Base-by-base conservation (phyloP, 2,888 invertebrate genomes). In the Mythimna pallens region DNA sequence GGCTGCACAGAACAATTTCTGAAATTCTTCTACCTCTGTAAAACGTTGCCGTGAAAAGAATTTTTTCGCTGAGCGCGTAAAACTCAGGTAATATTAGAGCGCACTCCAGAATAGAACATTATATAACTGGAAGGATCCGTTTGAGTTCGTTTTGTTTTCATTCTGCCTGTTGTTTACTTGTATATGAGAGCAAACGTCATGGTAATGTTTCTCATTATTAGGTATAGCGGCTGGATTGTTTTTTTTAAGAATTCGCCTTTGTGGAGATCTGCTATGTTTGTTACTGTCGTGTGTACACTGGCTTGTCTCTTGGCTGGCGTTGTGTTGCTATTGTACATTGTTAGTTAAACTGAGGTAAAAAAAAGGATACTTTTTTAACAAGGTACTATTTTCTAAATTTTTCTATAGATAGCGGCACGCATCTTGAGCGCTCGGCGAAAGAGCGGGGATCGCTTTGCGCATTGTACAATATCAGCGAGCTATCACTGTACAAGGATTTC, bases 131-230 rank as follows among this genome's bases (percentile, higher is more conserved):
- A 57, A 30, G 54, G 50, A 71, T 77, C n/a, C 63, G 43, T 76
- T 72, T 66, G 58, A 30, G 70, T 65, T 65, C 10, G 61, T 52
- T 78, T 82, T 78, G 78, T 81, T 82, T 74, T 75, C 68, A 78
- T 78, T 69, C 66, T 52, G 59, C 17, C 57, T 57, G 50, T 65
- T 80, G 80, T 80, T 76, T 81, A 80, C 65, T 79, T 80, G 62
- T 68, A 30, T 59, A 81, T 20, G 65, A 80, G 71, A 76, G 67
- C 68, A 76, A 80, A 79, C 36, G 55, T 68, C 64, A 73, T 73
- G 59, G 61, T 50, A 62, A 72, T 71, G 81, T 80, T 80, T 80
- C 59, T 58, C 34, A 62, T 76, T 76, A 78, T 71, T 76, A 73
- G 78, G 17, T 73, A 59, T 62, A 62, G 64, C 52, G 30, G 36